Evolutionary conservation across 92 coral and sea anemone species (phyloP), one percentile per base, ranked within the genome.

Genomic region (Epizoanthus rinbou): DNA sequence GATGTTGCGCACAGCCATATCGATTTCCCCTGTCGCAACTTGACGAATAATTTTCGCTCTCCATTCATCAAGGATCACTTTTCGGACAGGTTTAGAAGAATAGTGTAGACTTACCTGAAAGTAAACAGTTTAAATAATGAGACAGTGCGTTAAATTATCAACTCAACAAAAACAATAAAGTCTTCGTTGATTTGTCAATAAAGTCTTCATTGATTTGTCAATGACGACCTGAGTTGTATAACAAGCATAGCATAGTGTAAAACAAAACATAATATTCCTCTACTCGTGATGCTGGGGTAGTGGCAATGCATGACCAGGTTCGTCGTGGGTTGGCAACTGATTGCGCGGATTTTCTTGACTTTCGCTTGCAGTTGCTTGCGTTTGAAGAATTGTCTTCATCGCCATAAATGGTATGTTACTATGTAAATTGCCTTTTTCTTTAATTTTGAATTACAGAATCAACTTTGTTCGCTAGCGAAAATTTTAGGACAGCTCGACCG

Each of bases 71-170:
- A 33, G 65, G 19, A 85, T 60, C n/a, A 39, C 75, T 39, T 65
- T 76, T n/a, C 33, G 16, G 45, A 76, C 54, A 64, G 75, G 57
- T 78, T 76, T 85, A 2, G 84, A 75, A 1, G 88, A 83, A 64
- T 76, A 76, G 8, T 52, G 71, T 15, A 85, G 25, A 24, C 22
- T 50, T 41, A 85, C 84, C 88, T 85, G 57, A 69, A 65, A 76
- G 23, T 3, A 17, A 60, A 75, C n/a, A 83, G 13, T 76, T 57
- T 57, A 57, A 57, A 57, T 57, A 57, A 10, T 57, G 63, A 57
- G 63, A 57, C 62, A 57, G 62, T 57, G 62, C 19, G 19, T n/a
- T n/a, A n/a, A n/a, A n/a, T n/a, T n/a, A n/a, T n/a, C n/a, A n/a
- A 14, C 62, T 14, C 17, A 57, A 14, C 19, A 18, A 14, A 14